Evolutionary conservation across 2,797 vertebrate genomes (phyloP).

Genomic region (Arnoldichthys spilopterus): DNA sequence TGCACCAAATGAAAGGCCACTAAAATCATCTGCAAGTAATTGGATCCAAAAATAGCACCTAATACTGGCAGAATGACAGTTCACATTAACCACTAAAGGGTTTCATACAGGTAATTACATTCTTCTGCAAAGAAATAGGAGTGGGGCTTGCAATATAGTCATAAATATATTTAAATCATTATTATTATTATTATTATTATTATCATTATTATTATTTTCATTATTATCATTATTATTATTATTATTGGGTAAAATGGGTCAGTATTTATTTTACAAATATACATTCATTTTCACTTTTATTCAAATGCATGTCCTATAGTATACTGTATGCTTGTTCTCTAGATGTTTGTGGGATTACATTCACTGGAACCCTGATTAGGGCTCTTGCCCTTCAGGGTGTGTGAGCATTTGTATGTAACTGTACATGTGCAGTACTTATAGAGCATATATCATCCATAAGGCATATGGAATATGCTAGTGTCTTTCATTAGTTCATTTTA

Average conservation of each 20-base stretch:
- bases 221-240: too few relatives aligned
- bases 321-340: too few relatives aligned
- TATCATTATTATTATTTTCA: too few relatives aligned
- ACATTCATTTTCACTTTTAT: constrained; percentile 3
- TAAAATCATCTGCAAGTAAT: constrained; percentile 46
- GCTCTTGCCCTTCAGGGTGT: not conserved
- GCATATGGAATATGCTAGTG: not conserved
- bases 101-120: constrained; percentile 27
- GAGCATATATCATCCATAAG: not conserved
- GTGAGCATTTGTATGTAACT: not conserved
- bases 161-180: constrained; percentile 4
- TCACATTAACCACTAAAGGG: constrained; percentile 12
- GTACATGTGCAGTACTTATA: not conserved
- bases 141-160: not conserved
- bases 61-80: constrained; percentile 31
- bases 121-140: constrained; percentile 24
- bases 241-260: not conserved
- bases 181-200: not conserved
- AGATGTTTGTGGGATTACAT: not conserved
- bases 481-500: constrained; percentile 7
- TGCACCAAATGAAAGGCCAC: constrained; percentile 46
- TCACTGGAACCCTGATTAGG: not conserved
- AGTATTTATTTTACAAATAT: not conserved
- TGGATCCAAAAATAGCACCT: constrained; percentile 46
- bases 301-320: not conserved